Evolutionary conservation across 2,797 vertebrate species (phyloP).

Genomic region (Argya squamiceps): DNA sequence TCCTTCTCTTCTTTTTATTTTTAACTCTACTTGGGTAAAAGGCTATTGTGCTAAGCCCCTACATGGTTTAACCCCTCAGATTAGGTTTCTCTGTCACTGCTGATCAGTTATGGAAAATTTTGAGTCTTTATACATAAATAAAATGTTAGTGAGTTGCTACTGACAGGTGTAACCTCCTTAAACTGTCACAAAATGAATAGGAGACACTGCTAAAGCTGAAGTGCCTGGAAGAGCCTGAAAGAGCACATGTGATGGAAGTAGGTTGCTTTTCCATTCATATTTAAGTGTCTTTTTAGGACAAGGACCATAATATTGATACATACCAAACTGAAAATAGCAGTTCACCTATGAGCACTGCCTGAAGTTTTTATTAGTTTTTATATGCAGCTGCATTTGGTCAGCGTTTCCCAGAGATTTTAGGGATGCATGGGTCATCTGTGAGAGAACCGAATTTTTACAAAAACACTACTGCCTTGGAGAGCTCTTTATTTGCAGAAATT

Average conservation of each 20-base stretch:
- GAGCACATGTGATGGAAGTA: not conserved
- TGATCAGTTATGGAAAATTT: not conserved
- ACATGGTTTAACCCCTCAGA: not conserved
- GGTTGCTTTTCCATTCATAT: conserved; percentile 5
- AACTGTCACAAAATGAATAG: not conserved
- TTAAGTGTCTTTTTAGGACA: not conserved
- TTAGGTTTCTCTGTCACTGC: not conserved
- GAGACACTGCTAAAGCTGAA: not conserved
- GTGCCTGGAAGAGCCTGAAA: not conserved
- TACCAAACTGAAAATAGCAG: conserved; percentile 6
- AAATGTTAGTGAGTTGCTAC: not conserved
- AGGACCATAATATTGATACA: not conserved
- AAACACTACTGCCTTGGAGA: not conserved
- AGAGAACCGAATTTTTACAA: not conserved
- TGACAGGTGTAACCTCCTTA: not conserved
- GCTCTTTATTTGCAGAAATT: not conserved
- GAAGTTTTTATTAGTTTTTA: not conserved
- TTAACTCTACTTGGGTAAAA: not conserved
- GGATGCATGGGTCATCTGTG: not conserved
- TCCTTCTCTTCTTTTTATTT: not conserved
- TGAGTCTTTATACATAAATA: not conserved
- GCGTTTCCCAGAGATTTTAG: not conserved
- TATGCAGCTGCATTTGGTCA: not conserved
- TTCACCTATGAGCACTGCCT: not conserved
- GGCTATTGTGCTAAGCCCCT: not conserved